These are phyloP conservation scores for Premnoplex brunnescens DNA, from an alignment of 2,797 vertebrate genomes.

Conservation along the genomic window DNA sequence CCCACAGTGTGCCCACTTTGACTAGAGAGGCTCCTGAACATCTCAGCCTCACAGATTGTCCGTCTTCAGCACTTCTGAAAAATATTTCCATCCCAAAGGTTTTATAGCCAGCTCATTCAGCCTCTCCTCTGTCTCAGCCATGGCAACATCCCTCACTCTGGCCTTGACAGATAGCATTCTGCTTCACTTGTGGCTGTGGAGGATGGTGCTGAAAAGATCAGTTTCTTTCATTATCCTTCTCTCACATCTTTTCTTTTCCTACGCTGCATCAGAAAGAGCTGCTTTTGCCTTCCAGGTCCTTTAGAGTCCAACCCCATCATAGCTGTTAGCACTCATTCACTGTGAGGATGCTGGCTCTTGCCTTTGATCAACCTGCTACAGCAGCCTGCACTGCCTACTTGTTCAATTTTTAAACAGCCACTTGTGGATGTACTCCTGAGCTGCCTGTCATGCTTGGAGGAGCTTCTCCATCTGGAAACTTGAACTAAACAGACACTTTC, in stretches of 20 bases:
- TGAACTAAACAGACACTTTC: slow-evolving; percentile 15
- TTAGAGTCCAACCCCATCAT: slow-evolving; percentile 6
- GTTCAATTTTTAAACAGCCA: slow-evolving; percentile 62
- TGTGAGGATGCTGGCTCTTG: slow-evolving; percentile 33
- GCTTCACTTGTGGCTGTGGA: not conserved
- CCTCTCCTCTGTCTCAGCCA: not conserved
- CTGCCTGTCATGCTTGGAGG: slow-evolving; percentile 37
- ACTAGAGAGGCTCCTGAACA: not conserved
- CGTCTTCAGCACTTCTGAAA: not conserved
- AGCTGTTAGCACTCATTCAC: slow-evolving; percentile 29
- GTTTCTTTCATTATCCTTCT: slow-evolving; percentile 38
- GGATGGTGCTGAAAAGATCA: slow-evolving; percentile 10
- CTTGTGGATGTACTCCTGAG: slow-evolving; percentile 51
- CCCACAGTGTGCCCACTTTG: not conserved
- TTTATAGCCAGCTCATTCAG: not conserved
- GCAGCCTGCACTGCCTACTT: slow-evolving; percentile 22
- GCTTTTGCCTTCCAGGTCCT: slow-evolving; percentile 25
- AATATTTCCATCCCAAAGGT: not conserved
- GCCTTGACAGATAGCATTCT: not conserved
- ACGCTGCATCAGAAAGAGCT: slow-evolving; percentile 37
- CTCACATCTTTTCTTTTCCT: not conserved
- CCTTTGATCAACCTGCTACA: slow-evolving; percentile 58
- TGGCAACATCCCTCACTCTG: not conserved
- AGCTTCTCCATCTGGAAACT: slow-evolving; percentile 3
- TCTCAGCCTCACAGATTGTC: not conserved